Evolutionary conservation across 2,113 vertebrate genomes (phyloP), one percentile per base, ranked within the genome.

Genomic region (Calonectris borealis): DNA sequence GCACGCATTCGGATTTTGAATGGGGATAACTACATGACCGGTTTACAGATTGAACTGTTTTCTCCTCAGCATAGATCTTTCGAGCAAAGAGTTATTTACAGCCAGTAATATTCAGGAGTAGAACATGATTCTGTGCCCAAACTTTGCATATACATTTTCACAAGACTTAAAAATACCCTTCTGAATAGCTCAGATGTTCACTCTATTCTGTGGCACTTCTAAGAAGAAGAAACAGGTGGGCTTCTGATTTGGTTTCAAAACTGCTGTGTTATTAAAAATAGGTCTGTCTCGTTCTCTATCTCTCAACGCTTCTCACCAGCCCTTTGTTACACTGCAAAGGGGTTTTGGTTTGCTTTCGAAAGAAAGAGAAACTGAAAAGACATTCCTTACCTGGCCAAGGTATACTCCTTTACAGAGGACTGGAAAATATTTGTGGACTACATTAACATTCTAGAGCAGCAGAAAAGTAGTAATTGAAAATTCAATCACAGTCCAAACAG

Each of bases 1-100:
- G 14, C 27, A 38, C 13, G 6, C 26, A 9, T 6, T 15, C 3
- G 22, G 62, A 27, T 48, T 42, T 11, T 14, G 70, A 55, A 22
- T 1, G 7, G 40, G 36, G n/a, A 26, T 7, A 7, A 64, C 21
- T 1, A 44, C 36, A 7, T 1, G 26, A 40, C 22, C 7, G 31
- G 10, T 27, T 27, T 29, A 31, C 24, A 54, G 54, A 21, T 2
- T 0, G 44, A 62, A 11, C 11, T 1, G 13, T 6, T 36, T 84
- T 25, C 60, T 73, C 61, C 48, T 52, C 65, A 26, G 52, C 52
- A 29, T 0, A 11, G 7, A 54, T 5, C 51, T 48, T 32, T 13
- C 3, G 26, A 62, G 40, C 7, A 15, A 46, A 20, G 51, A 17
- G 36, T 21, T 57, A 40, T 31, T 69, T 8, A 22, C n/a, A 65